Evolutionary conservation across 2,113 vertebrate genomes (phyloP).

Genomic region (Phrynosoma platyrhinos): DNA sequence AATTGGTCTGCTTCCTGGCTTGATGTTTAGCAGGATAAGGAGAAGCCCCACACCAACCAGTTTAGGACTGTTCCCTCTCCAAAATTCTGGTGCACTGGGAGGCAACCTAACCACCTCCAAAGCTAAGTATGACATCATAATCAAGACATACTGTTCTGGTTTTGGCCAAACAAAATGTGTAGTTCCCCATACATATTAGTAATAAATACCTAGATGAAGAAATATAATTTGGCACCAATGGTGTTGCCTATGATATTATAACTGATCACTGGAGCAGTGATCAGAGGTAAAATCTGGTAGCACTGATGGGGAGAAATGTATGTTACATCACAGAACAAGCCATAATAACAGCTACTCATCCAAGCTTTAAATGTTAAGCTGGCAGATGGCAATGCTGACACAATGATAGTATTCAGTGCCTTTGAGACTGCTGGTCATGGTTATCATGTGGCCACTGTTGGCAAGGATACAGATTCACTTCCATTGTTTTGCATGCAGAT

Average conservation of each 20-base stretch:
- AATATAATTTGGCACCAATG: neutral
- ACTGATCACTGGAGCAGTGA: neutral
- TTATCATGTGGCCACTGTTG: constrained; percentile 15
- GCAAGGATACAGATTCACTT: constrained; percentile 25
- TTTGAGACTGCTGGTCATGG: constrained; percentile 12
- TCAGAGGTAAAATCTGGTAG: neutral
- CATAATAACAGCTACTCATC: constrained; percentile 1
- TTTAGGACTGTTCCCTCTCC: neutral
- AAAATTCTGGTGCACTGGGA: neutral
- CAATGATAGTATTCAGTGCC: constrained; percentile 38
- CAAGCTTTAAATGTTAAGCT: constrained; percentile 25
- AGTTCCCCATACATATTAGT: neutral
- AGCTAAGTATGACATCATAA: neutral
- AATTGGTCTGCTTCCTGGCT: no score
- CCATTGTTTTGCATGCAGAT: constrained; percentile 35
- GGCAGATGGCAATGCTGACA: constrained; percentile 30
- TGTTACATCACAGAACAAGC: neutral
- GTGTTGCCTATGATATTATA: neutral
- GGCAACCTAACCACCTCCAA: neutral
- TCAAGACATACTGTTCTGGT: neutral
- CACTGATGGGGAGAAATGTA: neutral
- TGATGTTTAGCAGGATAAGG: neutral
- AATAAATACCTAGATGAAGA: neutral
- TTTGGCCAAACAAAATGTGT: neutral
- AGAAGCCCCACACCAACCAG: neutral